Base-by-base conservation (phyloP, 2,888 invertebrate species). In the Erynnis tages region DNA sequence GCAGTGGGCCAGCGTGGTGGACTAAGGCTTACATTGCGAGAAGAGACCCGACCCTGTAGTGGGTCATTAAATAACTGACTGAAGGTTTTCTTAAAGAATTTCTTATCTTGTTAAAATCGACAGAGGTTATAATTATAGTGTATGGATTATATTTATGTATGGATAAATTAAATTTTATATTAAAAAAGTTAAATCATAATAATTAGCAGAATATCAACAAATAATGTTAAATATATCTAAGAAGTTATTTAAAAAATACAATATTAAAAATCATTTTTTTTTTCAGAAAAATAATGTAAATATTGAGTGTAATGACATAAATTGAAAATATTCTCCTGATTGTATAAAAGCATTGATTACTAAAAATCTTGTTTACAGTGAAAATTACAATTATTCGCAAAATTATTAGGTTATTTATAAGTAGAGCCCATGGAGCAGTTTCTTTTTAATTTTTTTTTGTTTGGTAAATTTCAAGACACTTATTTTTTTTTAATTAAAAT, bases 361-460 rank as follows among this genome's bases (percentile, higher is more conserved):
- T 27, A 14, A 21, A 16, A 23, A 27, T 8, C 5, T 11, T 37
- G 19, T 21, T 32, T 47, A 19, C 50, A 50, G 50, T 54, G 56
- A 27, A 43, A 47, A 56, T 54, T 47, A 32, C 17, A 34, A 25
- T n/a, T n/a, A n/a, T n/a, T n/a, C n/a, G n/a, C n/a, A n/a, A n/a
- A n/a, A n/a, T n/a, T n/a, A 13, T 21, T 21, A 4, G 21, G 21
- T 21, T 21, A 4, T 21, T 21, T 21, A 21, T 5, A 21, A 5
- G 5, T 21, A 21, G 21, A 21, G 3, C 21, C 5, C 5, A 21
- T 21, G 5, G 4, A 21, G 3, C 5, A 4, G 3, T 21, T 21
- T 21, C 5, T 3, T 21, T 21, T 25, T 25, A 7, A 25, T 25
- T 2, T 25, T 25, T 7, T 25, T 25, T 6, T 1, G 10, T 34